Evolutionary conservation across 2,797 vertebrate genomes (phyloP).

Genomic region (Ispidina lecontei): DNA sequence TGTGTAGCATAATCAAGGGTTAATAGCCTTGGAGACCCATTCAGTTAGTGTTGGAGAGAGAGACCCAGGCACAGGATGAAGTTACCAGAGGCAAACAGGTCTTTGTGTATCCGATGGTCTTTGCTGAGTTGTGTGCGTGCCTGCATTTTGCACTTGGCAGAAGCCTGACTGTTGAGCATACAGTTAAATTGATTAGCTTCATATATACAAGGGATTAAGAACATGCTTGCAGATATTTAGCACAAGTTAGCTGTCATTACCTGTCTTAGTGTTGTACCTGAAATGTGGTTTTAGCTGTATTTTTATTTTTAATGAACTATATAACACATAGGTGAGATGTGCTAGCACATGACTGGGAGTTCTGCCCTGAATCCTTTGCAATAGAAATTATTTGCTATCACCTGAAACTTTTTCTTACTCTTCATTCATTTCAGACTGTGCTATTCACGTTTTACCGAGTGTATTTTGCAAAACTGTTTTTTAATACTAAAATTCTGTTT

Average conservation of each 20-base stretch:
- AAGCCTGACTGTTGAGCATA: background rate
- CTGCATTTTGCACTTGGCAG: background rate
- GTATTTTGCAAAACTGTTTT: constrained; percentile 24
- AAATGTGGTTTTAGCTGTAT: background rate
- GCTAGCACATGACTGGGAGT: background rate
- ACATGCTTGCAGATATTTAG: background rate
- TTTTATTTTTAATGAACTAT: background rate
- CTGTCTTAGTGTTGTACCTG: background rate
- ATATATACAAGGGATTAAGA: background rate
- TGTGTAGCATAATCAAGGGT: background rate
- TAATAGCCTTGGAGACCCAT: background rate
- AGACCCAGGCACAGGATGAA: background rate
- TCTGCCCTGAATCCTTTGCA: background rate
- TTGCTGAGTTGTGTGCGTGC: background rate
- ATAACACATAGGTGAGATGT: background rate
- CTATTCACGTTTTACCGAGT: background rate
- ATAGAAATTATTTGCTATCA: background rate
- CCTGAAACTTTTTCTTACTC: background rate
- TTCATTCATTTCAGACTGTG: background rate
- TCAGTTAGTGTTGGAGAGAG: background rate
- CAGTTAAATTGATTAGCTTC: background rate
- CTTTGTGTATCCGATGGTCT: background rate
- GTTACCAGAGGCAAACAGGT: background rate
- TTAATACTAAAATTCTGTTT: constrained; percentile 44
- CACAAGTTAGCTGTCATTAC: background rate